Evolutionary conservation across 2,797 vertebrate species (phyloP), one percentile per base, ranked within the genome.

Genomic region (Adelosebastes latens): DNA sequence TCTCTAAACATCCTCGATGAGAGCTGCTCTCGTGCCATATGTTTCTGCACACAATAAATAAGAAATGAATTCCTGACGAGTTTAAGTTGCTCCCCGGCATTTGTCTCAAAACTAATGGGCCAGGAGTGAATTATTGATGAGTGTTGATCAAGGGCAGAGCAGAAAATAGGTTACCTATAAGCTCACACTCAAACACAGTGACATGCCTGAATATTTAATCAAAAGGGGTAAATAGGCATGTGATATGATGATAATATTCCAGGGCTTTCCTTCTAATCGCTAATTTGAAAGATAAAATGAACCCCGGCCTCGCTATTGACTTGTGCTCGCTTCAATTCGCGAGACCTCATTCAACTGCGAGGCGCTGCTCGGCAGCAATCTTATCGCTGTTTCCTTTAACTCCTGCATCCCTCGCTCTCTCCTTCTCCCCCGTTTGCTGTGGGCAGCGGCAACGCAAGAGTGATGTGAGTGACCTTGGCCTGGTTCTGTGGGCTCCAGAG

Each of bases 381-480:
- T 91, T 87, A 89, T 92, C 88, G 82, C 75, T 34, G 46, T 68
- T 42, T 84, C 82, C 67, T 86, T 82, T 52, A 89, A 84, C 83
- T 82, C 74, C 31, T 27, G 72, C 75, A 80, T 84, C 78, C 73
- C 79, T 88, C 58, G 14, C 72, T 85, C 86, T 71, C 70, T 31
- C 42, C 60, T 39, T 42, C 80, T 72, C 75, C 62, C 70, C 70
- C 29, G 55, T 85, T 87, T 81, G 84, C 92, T 85, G 87, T 83
- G 84, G 87, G 87, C 89, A 88, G 89, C 61, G 2, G 85, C 46
- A 65, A 70, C 14, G 2, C 66, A 63, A 85, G 89, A 90, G 63
- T 85, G 88, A 92, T 89, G 84, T 2, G 66, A 81, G 75, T 90
- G 93, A 94, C 93, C 93, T 94, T 94, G 94, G 89, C 94, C 92